phyloP scores from a whole-genome alignment of 2,888 invertebrate species.

The Drepana falcataria region DNA sequence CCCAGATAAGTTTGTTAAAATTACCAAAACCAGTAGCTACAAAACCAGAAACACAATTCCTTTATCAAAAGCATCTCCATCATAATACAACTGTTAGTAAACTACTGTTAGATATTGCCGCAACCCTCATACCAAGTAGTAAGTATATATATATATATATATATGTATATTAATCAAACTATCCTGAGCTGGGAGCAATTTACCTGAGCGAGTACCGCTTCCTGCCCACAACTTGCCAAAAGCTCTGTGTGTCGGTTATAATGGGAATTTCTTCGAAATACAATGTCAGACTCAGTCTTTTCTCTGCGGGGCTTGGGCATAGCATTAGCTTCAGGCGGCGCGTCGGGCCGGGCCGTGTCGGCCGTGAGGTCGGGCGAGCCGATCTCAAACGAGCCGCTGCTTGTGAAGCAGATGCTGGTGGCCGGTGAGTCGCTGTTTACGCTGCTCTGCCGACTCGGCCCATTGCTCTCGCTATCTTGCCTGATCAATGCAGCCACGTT shows the following conservation, averaged over 20 bases:
- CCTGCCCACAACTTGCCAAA: slow-evolving; percentile 66
- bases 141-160: slow-evolving; percentile 39
- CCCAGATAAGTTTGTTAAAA: slow-evolving; percentile 37
- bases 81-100: slow-evolving; percentile 46
- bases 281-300: slow-evolving; percentile 93
- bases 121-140: slow-evolving; percentile 70
- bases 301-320: slow-evolving; percentile 86
- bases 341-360: slow-evolving; percentile 20
- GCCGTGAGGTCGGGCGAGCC: slow-evolving; percentile 63
- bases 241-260: slow-evolving; percentile 66
- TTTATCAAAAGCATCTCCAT: slow-evolving; percentile 42
- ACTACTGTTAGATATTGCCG: slow-evolving; percentile 53
- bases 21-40: slow-evolving; percentile 47
- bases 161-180: slow-evolving; percentile 65
- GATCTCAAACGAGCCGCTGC: slow-evolving; percentile 53
- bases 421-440: slow-evolving; percentile 66
- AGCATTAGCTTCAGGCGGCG: slow-evolving; percentile 37
- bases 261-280: slow-evolving; percentile 81
- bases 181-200: slow-evolving; percentile 69
- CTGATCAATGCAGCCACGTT: slow-evolving; percentile 64
- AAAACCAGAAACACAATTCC: slow-evolving; percentile 35
- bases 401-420: slow-evolving; percentile 59
- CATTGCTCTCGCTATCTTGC: slow-evolving; percentile 58
- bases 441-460: slow-evolving; percentile 62
- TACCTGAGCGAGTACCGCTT: slow-evolving; percentile 78